Evolutionary conservation across 2,888 invertebrate genomes (phyloP), one percentile per base, ranked within the genome.

Genomic region (Eilema depressum): DNA sequence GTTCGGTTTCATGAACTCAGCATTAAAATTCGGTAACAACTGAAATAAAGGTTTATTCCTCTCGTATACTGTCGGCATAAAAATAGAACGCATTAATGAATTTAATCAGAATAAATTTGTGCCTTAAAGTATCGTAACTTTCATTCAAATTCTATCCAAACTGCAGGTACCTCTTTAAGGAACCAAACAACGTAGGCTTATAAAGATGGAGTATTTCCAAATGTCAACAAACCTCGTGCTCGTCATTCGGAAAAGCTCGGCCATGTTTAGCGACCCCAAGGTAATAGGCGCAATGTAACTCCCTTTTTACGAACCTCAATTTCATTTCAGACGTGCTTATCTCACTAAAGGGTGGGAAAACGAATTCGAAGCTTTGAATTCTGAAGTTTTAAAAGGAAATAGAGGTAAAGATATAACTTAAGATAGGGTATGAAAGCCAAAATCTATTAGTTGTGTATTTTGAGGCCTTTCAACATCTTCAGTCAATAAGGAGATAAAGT

Each of bases 291-390:
- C 66, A 71, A 25, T 77, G 71, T 63, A 70, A 71, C 71, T 68
- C 47, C 33, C n/a, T 69, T 79, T 85, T 84, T 81, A 83, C 80
- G 74, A 75, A 76, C 75, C 75, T 81, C 81, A 81, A 83, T 86
- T 82, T 84, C 66, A 77, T 82, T 81, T 72, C 75, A 79, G 71
- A 79, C 83, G 83, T 80, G 76, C 76, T 76, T 78, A 71, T 81
- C 75, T 68, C 70, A 74, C 66, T 71, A 71, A 71, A 70, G 56
- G 33, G 37, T 37, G 63, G 56, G 14, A 26, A 17, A 61, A 63
- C 47, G 53, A 64, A 65, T 63, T 60, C 57, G 59, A 23, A 65
- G 68, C 66, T 65, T 65, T 61, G 61, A 70, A 53, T 71, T 62
- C 53, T 62, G 37, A 37, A 41, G 68, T 57, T 53, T n/a, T 30